Base-by-base conservation (phyloP, 2,797 vertebrate genomes). In the Ctenochaetus hawaiiensis region DNA sequence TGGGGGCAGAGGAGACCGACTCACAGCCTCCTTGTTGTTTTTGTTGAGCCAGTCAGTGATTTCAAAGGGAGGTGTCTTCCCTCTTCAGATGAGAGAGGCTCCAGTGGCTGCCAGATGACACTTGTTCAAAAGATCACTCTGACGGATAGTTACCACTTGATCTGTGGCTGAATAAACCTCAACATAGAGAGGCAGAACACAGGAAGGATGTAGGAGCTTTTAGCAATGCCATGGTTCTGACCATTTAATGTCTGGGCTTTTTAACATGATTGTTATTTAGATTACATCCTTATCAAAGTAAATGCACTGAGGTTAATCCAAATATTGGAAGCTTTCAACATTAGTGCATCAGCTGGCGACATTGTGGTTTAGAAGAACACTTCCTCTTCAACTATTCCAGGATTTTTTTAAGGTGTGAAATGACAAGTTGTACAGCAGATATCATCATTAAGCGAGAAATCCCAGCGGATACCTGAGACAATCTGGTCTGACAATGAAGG, bases 1-100 rank as follows among this genome's bases (percentile, higher is more conserved):
- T 34, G 6, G 30, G 81, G 77, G 49, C 63, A 65, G 80, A 4
- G 45, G 65, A 34, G 59, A 47, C 60, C 8, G 23, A 75, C 54
- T 88, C 87, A 56, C 65, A 52, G 72, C 78, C 71, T 64, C 82
- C 79, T 80, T 37, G 78, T 77, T 85, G 82, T 83, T 90, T 86
- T 65, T 30, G 22, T 74, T 70, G 67, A 82, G 68, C 75, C 62
- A 63, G 61, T 86, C 70, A 82, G 52, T 63, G 41, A 58, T 81
- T 87, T 87, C 78, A 87, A 87, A 88, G 79, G 1, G 52, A 82
- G 43, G 73, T 13, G 78, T 72, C 52, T 5, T 12, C 67, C 39
- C 37, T 78, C 57, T 64, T 82, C 43, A 65, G 60, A 75, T 10
- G 67, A 18, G 70, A 84, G 75, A 67, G 73, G 66, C 81, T 87